Evolutionary conservation across 2,888 invertebrate species (phyloP).

Genomic region (Morpho helenor): DNA sequence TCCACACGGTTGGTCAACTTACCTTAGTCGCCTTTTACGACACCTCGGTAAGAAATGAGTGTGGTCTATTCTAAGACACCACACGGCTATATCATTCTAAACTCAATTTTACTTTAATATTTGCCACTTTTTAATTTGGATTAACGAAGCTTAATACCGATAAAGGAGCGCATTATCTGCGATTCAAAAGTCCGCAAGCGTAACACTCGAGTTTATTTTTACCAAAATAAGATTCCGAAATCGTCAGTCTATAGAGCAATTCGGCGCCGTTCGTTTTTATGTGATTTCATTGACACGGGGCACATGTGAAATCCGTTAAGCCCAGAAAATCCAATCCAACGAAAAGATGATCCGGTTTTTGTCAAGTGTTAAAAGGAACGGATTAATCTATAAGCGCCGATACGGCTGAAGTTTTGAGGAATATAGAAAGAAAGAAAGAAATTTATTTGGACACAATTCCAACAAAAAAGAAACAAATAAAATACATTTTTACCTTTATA

Average conservation of each 20-base stretch:
- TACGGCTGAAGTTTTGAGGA: constrained; percentile 41
- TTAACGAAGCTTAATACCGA: constrained; percentile 64
- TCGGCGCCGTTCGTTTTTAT: constrained; percentile 32
- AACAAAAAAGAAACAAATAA: too few species aligned
- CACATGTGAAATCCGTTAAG: constrained; percentile 62
- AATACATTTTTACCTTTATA: too few species aligned
- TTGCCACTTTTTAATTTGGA: constrained; percentile 63
- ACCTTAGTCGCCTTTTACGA: too few species aligned
- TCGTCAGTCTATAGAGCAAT: constrained; percentile 24
- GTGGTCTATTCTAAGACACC: too few species aligned
- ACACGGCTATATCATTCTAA: constrained; percentile 28
- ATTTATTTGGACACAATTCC: too few species aligned
- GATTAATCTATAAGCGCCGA: constrained; percentile 44
- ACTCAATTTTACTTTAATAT: constrained; percentile 45
- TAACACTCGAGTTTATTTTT: constrained; percentile 20
- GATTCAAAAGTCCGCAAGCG: constrained; percentile 16
- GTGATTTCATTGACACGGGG: constrained; percentile 36
- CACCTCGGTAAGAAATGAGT: too few species aligned
- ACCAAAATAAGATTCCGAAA: constrained; percentile 20
- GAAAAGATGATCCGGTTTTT: constrained; percentile 50
- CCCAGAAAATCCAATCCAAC: constrained; percentile 54
- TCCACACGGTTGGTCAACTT: too few species aligned
- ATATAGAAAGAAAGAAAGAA: too few species aligned
- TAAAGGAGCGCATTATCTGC: constrained; percentile 37
- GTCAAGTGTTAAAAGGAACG: constrained; percentile 44